phyloP scores from a whole-genome alignment of 2,113 vertebrate genomes.

The Vicugna pacos region DNA sequence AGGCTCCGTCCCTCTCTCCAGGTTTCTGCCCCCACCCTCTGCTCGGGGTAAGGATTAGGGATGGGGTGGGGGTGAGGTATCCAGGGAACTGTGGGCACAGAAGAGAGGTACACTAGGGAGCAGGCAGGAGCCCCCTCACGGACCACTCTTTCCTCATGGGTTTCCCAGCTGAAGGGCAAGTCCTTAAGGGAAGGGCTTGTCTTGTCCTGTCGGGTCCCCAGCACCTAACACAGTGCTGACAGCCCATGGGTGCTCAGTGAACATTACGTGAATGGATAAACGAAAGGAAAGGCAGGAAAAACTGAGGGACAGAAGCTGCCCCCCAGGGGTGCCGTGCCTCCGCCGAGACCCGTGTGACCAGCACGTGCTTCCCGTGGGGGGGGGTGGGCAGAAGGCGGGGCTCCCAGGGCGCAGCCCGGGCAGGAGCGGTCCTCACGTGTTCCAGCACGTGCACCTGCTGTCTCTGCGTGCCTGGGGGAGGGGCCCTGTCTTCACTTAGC shows the following conservation, averaged over 20 bases:
- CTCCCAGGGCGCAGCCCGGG: neutral
- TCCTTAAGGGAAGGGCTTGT: neutral
- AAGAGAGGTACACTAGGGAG: neutral
- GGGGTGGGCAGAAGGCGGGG: neutral
- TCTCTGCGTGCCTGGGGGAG: neutral
- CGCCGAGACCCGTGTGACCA: slow-evolving; percentile 32
- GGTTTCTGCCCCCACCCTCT: neutral
- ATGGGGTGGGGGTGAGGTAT: neutral
- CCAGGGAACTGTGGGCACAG: neutral
- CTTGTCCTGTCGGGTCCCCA: neutral
- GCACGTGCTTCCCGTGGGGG: neutral
- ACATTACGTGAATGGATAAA: too few species aligned
- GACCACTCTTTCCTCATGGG: neutral
- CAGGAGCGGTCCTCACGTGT: neutral
- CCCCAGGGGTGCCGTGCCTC: neutral
- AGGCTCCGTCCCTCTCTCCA: neutral
- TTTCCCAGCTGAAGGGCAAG: neutral
- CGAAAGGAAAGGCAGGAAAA: neutral
- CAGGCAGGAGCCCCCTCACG: neutral
- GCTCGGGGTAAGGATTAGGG: neutral
- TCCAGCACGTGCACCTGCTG: neutral
- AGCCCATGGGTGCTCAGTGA: neutral
- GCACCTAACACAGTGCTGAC: neutral
- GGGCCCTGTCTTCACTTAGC: neutral
- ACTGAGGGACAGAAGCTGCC: neutral